Base-by-base conservation (phyloP, 1,140 invertebrate genomes). In the Scaptodrosophila lebanonensis region DNA sequence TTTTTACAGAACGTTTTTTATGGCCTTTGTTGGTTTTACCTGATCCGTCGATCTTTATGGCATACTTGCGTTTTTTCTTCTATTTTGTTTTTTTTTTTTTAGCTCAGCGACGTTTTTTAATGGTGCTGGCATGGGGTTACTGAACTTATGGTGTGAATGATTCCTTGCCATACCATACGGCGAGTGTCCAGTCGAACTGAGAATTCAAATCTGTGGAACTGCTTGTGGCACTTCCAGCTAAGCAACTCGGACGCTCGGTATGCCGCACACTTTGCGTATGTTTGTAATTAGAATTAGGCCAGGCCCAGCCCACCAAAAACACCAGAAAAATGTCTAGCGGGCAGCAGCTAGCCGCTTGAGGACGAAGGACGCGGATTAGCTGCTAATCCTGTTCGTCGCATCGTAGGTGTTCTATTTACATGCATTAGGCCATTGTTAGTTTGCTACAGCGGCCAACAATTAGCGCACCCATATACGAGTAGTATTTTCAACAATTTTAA, bases 261-360 rank as follows among this genome's bases (percentile, higher is more conserved):
- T 25, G 13, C 22, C 13, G 27, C 12, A 36, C 29, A 53, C 47
- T 58, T 63, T 15, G 12, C 47, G 66, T 58, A 58, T 76, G 57
- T 59, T 70, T 76, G 63, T 62, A 62, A 66, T 76, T 76, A 59
- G 50, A 70, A 70, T 76, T 70, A 70, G 71, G 33, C 35, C 35
- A 30, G 58, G 71, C 62, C 58, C 72, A 66, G 38, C 72, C 71
- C 62, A 76, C 63, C 39, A 48, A 53, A 51, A 66, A 20, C 36
- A 17, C 12, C 11, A 12, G 29, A 36, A n/a, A 11, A 16, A 20
- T 29, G 12, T 13, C 25, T 20, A 40, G 35, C 27, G 11, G 17
- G 33, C 13, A 33, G 32, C 32, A n/a, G 15, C 12, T 8, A 32
- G 8, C 17, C 36, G 20, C 20, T 33, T 22, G 8, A 9, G 36